Evolutionary conservation across 2,113 vertebrate genomes (phyloP).

Genomic region (Syrrhaptes paradoxus): DNA sequence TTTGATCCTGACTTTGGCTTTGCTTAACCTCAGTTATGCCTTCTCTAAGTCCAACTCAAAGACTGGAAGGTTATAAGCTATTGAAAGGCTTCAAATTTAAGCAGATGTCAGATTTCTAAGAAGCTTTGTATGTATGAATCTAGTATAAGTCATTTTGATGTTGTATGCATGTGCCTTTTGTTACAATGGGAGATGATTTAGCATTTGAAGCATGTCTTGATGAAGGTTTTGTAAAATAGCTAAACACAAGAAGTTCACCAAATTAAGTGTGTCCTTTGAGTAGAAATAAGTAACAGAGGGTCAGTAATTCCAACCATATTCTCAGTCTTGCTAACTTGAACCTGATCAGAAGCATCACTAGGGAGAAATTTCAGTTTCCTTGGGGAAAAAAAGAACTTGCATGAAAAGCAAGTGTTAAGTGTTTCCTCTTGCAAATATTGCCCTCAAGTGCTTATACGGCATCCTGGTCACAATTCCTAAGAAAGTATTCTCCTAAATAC

Average conservation of each 20-base stretch:
- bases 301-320: background rate
- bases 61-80: background rate
- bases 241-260: background rate
- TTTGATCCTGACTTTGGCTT: background rate
- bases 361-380: background rate
- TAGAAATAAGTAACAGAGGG: rapidly evolving
- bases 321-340: background rate
- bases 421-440: background rate
- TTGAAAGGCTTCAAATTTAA: background rate
- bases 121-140: background rate
- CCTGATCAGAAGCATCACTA: background rate
- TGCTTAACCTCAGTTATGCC: background rate
- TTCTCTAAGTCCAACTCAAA: background rate
- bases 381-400: background rate
- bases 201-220: background rate
- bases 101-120: background rate
- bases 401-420: background rate
- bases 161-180: background rate
- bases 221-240: background rate
- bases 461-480: background rate
- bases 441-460: background rate
- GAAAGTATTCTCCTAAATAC: background rate
- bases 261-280: background rate
- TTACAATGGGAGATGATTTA: background rate
- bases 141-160: background rate